Evolutionary conservation across 2,113 vertebrate genomes (phyloP).

Genomic region (Zapornia atra): DNA sequence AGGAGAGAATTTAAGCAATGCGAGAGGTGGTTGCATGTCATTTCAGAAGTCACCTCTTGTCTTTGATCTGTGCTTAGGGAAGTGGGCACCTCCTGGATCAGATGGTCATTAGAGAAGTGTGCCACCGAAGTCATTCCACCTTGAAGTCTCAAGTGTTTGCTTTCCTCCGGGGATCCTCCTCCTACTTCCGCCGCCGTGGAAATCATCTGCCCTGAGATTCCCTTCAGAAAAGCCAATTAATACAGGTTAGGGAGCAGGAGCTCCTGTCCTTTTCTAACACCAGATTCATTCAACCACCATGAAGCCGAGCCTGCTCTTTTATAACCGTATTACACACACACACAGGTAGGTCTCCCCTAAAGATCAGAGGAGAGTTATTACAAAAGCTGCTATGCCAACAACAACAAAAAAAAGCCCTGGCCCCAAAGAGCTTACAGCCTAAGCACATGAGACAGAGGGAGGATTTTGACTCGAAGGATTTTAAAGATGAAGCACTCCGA

Average conservation of each 20-base stretch:
- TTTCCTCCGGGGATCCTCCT: slow-evolving; percentile 54
- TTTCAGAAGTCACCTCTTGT: slow-evolving; percentile 64
- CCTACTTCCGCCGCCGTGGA: slow-evolving; percentile 49
- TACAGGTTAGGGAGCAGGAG: neutral
- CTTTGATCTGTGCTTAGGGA: slow-evolving; percentile 79
- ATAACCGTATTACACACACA: neutral
- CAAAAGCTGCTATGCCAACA: neutral
- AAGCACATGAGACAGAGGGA: neutral
- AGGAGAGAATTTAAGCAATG: slow-evolving; percentile 69
- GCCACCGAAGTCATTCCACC: slow-evolving; percentile 67
- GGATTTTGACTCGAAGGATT: neutral
- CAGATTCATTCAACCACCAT: neutral
- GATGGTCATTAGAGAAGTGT: slow-evolving; percentile 69
- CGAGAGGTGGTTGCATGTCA: slow-evolving; percentile 51
- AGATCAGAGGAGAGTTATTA: neutral
- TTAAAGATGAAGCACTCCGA: neutral
- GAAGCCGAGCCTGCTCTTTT: neutral
- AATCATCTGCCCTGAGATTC: slow-evolving; percentile 40
- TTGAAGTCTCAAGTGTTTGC: slow-evolving; percentile 77
- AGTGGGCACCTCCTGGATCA: slow-evolving; percentile 54
- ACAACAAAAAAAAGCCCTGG: neutral
- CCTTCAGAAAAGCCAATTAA: slow-evolving; percentile 15
- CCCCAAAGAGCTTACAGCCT: neutral
- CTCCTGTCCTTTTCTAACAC: neutral
- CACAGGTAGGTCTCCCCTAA: neutral